These are phyloP conservation scores for Pipistrellus pygmaeus DNA, from an alignment of 2,797 vertebrate species.

Conservation along the genomic window DNA sequence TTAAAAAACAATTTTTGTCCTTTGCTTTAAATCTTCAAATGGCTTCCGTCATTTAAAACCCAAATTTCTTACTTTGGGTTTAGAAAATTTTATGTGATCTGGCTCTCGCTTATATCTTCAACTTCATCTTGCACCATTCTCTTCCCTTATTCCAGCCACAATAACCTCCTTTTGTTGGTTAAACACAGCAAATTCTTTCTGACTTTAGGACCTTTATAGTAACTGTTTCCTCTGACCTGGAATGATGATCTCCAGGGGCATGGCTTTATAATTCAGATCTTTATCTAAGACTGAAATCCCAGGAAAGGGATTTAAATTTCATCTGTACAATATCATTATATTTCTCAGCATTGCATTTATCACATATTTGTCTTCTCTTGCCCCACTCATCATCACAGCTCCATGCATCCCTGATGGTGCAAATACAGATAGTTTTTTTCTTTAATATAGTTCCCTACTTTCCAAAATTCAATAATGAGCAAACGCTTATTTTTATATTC, in stretches of 20 bases:
- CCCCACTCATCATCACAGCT: neutral
- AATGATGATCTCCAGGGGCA: neutral
- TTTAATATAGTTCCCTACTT: slow-evolving; percentile 5
- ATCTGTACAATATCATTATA: neutral
- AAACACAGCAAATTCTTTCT: neutral
- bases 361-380: neutral
- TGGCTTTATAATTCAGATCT: slow-evolving; percentile 21
- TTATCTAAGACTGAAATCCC: slow-evolving; percentile 17
- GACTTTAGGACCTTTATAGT: neutral
- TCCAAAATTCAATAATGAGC: slow-evolving; percentile 21
- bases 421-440: slow-evolving; percentile 16
- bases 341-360: neutral
- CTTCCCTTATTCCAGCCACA: neutral
- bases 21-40: slow-evolving; percentile 32
- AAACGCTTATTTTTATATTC: slow-evolving; percentile 16
- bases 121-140: slow-evolving; percentile 8
- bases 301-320: neutral
- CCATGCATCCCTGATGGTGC: neutral
- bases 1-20: slow-evolving; percentile 18
- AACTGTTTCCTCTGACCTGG: neutral
- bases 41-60: slow-evolving; percentile 18
- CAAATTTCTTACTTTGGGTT: neutral
- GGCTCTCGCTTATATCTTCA: neutral
- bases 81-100: slow-evolving; percentile 35
- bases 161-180: neutral